phyloP scores from a whole-genome alignment of 2,888 invertebrate genomes.

The Agrilus cyanescens region DNA sequence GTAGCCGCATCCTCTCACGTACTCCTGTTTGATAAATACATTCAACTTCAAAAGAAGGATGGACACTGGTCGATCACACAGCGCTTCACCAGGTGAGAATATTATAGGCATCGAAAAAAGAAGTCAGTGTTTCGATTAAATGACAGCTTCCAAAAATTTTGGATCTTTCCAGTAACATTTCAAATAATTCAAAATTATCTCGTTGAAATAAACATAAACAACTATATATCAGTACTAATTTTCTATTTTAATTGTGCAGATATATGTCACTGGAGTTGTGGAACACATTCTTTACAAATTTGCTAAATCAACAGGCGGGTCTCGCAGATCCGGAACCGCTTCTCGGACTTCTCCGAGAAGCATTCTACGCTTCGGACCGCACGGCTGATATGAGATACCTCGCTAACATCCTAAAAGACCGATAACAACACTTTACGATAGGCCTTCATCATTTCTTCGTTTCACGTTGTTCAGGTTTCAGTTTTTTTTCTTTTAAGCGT shows the following conservation, averaged over 20 bases:
- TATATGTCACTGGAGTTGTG: constrained; percentile 62
- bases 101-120: too few species aligned
- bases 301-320: constrained; percentile 52
- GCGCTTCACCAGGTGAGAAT: constrained; percentile 25
- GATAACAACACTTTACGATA: constrained; percentile 20
- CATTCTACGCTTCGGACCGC: constrained; percentile 21
- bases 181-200: too few species aligned
- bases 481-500: too few species aligned
- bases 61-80: constrained; percentile 30
- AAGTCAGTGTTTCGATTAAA: too few species aligned
- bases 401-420: constrained; percentile 29
- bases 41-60: constrained; percentile 45
- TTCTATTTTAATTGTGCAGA: constrained; percentile 34
- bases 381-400: constrained; percentile 24
- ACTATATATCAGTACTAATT: not conserved
- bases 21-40: constrained; percentile 78
- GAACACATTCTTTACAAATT: constrained; percentile 66
- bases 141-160: too few species aligned
- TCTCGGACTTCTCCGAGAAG: constrained; percentile 22
- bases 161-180: too few species aligned
- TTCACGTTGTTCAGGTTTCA: not conserved
- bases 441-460: constrained; percentile 1
- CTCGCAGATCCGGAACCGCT: constrained; percentile 26
- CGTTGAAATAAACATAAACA: too few species aligned
- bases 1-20: constrained; percentile 80